Percentiles rank a stretch among this genome's conserved stretches.
Evolutionary conservation across 1,140 invertebrate species (phyloP).

Genomic region (Delia radicum): DNA sequence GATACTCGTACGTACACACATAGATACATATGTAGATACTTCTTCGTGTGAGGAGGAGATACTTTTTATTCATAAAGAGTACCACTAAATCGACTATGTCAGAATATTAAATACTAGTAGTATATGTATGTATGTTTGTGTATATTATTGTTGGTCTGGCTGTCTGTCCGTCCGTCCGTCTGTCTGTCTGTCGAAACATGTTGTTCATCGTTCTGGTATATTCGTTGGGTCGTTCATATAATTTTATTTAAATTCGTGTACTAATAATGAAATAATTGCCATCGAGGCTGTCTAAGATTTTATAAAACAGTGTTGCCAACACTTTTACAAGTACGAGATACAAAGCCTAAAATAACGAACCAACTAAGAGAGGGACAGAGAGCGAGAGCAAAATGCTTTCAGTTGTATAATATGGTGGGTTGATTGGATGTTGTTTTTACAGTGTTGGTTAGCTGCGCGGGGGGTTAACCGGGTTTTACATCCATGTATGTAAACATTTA

Average conservation of each 20-base stretch:
- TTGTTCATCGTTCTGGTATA: not conserved
- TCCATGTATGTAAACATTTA: too few species aligned
- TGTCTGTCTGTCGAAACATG: not conserved
- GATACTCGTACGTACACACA: not conserved
- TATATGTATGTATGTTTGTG: not conserved
- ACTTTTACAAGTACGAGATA: not conserved
- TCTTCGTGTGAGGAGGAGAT: too few species aligned
- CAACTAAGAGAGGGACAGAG: not conserved
- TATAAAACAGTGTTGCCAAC: not conserved
- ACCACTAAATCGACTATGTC: not conserved
- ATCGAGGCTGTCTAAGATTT: not conserved
- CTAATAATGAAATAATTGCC: not conserved
- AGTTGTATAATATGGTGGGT: too few species aligned
- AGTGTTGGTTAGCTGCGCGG: too few species aligned
- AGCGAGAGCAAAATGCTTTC: not conserved
- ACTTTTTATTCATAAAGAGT: conserved; percentile 5
- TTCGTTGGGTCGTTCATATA: not conserved
- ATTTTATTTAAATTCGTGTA: not conserved
- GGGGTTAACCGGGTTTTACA: too few species aligned
- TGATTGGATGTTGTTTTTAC: too few species aligned
- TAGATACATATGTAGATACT: not conserved
- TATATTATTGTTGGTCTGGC: not conserved
- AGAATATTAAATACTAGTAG: not conserved
- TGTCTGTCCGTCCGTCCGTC: not conserved
- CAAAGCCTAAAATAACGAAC: not conserved